Percentiles rank a stretch among this genome's conserved stretches.
Conservation (phyloP, 1,140 invertebrate genomes). For the Oncopodura yosiiana region DNA sequence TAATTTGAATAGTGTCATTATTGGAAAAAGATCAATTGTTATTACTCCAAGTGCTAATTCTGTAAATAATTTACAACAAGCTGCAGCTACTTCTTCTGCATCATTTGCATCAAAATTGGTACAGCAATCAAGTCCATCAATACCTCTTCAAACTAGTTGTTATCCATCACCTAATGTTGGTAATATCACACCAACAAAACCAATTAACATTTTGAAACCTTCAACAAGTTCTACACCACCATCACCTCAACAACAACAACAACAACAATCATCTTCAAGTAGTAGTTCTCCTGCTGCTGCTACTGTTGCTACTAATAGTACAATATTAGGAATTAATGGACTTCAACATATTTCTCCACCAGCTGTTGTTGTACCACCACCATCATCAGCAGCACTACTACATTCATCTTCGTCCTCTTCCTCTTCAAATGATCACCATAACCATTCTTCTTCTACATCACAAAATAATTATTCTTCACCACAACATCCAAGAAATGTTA, state of each 20-base stretch:
- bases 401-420: too few species aligned
- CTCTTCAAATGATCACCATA: not conserved
- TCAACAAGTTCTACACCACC: not conserved
- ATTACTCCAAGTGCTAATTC: too few species aligned
- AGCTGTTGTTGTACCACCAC: too few species aligned
- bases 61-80: too few species aligned
- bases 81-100: constrained; percentile 3
- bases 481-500: constrained; percentile 1
- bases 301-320: too few species aligned
- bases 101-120: constrained; percentile 25
- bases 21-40: constrained; percentile 14
- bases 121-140: constrained; percentile 4
- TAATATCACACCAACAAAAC: constrained; percentile 13
- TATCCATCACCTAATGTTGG: too few species aligned
- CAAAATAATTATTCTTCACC: not conserved
- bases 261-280: too few species aligned
- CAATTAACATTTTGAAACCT: not conserved
- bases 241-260: constrained; percentile 9
- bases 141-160: not conserved
- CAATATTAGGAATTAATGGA: too few species aligned
- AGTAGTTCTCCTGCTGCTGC: too few species aligned
- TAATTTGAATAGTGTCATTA: not conserved
- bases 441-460: not conserved
- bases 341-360: too few species aligned
- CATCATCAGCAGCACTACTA: too few species aligned